Base-by-base conservation (phyloP, 2,888 invertebrate species). In the Cheilosia variabilis region DNA sequence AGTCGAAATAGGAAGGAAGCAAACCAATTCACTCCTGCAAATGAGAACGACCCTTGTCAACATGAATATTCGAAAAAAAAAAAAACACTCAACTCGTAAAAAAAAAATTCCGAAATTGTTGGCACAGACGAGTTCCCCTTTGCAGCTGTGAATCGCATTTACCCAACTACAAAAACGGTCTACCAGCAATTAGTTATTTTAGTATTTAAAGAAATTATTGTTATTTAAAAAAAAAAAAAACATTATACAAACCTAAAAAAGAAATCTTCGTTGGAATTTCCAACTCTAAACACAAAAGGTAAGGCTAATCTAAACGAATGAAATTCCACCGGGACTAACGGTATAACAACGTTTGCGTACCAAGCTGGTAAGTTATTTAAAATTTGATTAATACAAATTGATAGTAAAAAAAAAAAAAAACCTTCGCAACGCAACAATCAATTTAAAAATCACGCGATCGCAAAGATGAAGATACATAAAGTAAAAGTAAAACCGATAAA, bases 261-360 rank as follows among this genome's bases (percentile, higher is more conserved):
- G n/a, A 45, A 58, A 53, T 80, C 79, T 72, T 72, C 87, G 84
- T 88, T 88, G 88, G 88, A 88, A 88, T 88, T 88, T 88, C 87
- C 83, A 81, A 87, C 87, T 78, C 22, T 86, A 80, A 76, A 37
- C 37, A 31, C 27, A 88, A 90, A 92, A 92, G 92, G 92, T 92
- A 92, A 92, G 92, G 89, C 88, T 88, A 88, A 84, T 84, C 1
- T 82, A 76, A 83, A 79, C 31, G 52, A 88, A 72, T 88, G 71
- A 88, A 89, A 90, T 90, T 90, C 89, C 90, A 89, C 89, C 89
- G 90, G 90, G 91, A 90, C 89, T 88, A 89, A 89, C 89, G 90
- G 90, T 91, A 91, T 91, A 92, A 91, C 92, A 92, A 91, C 90
- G 90, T 91, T 91, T 90, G 90, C 88, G 88, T 89, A 88, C 89